A percentile compares a stretch with the other conserved stretches of the same genome.
Evolutionary conservation across 2,113 vertebrate species (phyloP).

Genomic region (Calyptomena viridis): DNA sequence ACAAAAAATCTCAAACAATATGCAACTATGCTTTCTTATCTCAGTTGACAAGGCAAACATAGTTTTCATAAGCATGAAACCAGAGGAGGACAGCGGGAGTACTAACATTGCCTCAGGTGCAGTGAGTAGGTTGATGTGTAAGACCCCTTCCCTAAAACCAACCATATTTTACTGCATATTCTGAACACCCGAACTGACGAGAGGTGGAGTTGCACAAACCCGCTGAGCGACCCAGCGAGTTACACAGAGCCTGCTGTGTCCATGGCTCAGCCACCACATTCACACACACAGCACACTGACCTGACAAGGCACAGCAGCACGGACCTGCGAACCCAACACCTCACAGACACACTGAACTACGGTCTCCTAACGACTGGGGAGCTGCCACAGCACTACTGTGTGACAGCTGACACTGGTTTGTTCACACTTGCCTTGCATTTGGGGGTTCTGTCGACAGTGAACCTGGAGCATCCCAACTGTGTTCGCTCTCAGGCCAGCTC

Average conservation of each 20-base stretch:
- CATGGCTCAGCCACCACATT: rapidly evolving
- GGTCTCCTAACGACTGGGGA: neutral
- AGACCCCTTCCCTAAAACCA: neutral
- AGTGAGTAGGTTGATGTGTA: neutral
- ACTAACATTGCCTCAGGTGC: neutral
- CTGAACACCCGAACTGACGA: neutral
- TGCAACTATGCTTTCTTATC: neutral
- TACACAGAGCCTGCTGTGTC: rapidly evolving
- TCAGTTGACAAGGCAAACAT: neutral
- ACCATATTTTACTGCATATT: neutral
- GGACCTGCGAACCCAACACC: neutral
- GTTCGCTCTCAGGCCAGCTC: neutral
- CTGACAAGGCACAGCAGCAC: neutral
- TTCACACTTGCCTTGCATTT: neutral
- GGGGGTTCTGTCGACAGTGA: neutral
- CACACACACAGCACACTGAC: neutral
- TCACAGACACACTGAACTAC: neutral
- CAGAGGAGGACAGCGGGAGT: neutral
- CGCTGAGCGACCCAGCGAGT: neutral
- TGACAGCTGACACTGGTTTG: neutral
- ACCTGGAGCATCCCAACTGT: rapidly evolving
- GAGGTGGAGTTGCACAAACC: neutral
- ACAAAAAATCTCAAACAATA: neutral
- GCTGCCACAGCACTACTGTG: neutral
- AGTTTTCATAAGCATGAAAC: neutral